These are phyloP conservation scores for Xenopus tropicalis DNA, from an alignment of 2,113 vertebrate genomes.

Conservation along the genomic window DNA sequence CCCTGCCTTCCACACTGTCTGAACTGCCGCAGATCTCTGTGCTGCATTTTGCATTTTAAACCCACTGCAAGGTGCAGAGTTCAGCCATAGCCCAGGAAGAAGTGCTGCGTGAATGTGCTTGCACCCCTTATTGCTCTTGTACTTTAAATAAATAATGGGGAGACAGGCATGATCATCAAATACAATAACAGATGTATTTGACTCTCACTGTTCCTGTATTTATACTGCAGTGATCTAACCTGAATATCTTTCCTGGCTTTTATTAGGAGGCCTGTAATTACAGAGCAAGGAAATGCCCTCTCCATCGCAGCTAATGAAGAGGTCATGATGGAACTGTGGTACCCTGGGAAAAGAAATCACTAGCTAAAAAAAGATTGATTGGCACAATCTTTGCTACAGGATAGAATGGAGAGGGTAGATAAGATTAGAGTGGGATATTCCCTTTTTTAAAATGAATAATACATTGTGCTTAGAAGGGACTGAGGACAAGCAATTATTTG, in stretches of 20 bases:
- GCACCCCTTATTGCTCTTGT: too few species aligned
- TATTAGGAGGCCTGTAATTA: constrained; percentile 11
- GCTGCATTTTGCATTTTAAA: too few species aligned
- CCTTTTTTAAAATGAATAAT: constrained; percentile 28
- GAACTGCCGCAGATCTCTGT: too few species aligned
- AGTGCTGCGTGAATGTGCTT: too few species aligned
- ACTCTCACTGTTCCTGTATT: neutral
- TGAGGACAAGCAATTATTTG: constrained; percentile 25
- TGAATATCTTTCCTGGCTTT: neutral
- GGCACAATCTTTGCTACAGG: constrained; percentile 2
- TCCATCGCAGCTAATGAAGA: neutral
- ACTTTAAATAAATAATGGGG: neutral
- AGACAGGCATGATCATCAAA: neutral
- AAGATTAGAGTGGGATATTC: constrained; percentile 7
- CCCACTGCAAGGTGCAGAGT: too few species aligned
- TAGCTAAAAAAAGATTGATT: constrained; percentile 21
- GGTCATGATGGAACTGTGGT: neutral
- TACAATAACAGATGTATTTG: neutral
- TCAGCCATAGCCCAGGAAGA: too few species aligned
- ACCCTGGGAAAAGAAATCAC: neutral
- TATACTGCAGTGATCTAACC: neutral
- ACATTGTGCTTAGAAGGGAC: constrained; percentile 23
- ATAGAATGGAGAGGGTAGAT: constrained; percentile 17
- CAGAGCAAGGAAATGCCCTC: constrained; percentile 2
- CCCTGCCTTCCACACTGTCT: too few species aligned